These are phyloP conservation scores for Willowsia nigromaculata DNA, from an alignment of 2,888 invertebrate genomes.

Conservation along the genomic window DNA sequence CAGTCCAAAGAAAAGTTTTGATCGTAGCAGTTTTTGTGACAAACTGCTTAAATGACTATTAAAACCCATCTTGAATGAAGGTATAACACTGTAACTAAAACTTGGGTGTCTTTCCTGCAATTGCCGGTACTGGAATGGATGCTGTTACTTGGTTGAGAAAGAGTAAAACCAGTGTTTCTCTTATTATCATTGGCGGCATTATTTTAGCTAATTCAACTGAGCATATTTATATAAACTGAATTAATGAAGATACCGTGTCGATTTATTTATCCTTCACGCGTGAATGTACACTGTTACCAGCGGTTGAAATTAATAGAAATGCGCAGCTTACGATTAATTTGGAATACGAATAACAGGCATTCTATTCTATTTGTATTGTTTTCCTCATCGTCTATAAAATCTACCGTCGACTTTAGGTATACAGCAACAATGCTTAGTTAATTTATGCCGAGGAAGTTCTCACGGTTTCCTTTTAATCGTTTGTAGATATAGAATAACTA, in stretches of 20 bases:
- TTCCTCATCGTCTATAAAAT: too few relatives aligned
- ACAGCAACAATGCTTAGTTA: background rate
- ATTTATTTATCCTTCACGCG: background rate
- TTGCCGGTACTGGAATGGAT: background rate
- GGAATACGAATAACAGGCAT: too few relatives aligned
- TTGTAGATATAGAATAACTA: background rate
- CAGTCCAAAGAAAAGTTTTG: background rate
- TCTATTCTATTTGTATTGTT: too few relatives aligned
- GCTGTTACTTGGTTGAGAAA: background rate
- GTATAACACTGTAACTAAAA: background rate
- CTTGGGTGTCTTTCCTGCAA: too few relatives aligned
- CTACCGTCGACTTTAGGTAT: too few relatives aligned
- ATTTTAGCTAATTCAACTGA: too few relatives aligned
- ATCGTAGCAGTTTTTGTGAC: background rate
- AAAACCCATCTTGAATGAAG: background rate
- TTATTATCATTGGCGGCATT: too few relatives aligned
- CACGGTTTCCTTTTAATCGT: slow-evolving; percentile 43
- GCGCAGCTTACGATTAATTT: too few relatives aligned
- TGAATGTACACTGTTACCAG: background rate
- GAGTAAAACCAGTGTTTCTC: too few relatives aligned
- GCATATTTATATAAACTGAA: too few relatives aligned
- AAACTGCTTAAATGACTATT: background rate
- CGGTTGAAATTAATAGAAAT: background rate
- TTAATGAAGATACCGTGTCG: too few relatives aligned
- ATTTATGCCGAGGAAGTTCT: slow-evolving; percentile 20